Conservation (phyloP, 1,140 invertebrate genomes). For the Vollenhovia emeryi region DNA sequence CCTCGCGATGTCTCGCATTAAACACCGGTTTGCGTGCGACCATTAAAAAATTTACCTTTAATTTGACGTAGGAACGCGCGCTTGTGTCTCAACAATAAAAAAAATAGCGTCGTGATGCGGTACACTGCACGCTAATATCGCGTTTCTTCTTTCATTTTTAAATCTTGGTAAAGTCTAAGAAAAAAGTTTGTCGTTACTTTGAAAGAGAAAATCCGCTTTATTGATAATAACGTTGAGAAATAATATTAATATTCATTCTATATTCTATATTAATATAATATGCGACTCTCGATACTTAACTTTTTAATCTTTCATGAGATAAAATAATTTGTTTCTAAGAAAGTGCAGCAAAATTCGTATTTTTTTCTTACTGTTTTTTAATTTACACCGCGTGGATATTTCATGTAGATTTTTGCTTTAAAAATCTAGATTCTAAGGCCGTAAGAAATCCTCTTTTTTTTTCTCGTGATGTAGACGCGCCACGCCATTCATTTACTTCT, state of each 20-base stretch:
- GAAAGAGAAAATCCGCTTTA: not conserved
- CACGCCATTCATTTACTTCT: not conserved
- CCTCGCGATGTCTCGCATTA: not conserved
- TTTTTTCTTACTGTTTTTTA: conserved; percentile 1
- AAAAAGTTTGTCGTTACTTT: not conserved
- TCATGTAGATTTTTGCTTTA: not conserved
- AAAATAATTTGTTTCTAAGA: not conserved
- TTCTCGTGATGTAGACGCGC: not conserved
- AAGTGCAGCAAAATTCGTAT: not conserved
- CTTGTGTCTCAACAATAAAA: not conserved
- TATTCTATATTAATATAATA: not conserved
- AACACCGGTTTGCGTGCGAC: not conserved
- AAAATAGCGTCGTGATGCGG: not conserved
- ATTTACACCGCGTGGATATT: not conserved
- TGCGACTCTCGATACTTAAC: not conserved
- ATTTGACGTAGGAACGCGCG: not conserved
- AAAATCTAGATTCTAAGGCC: not conserved
- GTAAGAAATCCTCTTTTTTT: not conserved
- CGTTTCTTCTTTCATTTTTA: not conserved
- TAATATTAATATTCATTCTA: no score
- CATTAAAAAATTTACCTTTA: conserved; percentile 21
- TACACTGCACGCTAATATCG: not conserved
- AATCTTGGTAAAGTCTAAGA: not conserved
- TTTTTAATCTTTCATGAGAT: not conserved
- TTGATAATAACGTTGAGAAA: not conserved